These are phyloP conservation scores for Lamellibrachia columna DNA, from an alignment of 2,888 invertebrate genomes.

Conservation along the genomic window DNA sequence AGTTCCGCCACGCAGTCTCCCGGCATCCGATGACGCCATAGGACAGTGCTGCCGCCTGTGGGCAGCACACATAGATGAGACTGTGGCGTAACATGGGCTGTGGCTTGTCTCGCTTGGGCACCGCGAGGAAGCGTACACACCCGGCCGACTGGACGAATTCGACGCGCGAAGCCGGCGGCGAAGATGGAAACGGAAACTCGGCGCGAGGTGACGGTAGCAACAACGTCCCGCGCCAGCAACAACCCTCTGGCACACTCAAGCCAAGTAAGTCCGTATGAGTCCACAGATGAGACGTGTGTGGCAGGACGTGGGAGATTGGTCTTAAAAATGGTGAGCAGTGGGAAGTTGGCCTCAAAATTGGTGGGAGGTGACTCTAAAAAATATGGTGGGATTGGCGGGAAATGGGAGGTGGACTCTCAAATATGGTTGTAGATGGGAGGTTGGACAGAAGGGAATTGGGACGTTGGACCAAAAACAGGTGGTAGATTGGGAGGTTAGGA, in stretches of 20 bases:
- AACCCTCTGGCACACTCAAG: neutral
- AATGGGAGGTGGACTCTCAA: no score
- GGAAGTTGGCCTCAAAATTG: no score
- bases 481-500: no score
- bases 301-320: no score
- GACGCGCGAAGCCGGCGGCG: neutral
- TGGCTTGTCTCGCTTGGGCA: neutral
- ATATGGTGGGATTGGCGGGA: no score
- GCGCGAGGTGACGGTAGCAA: neutral
- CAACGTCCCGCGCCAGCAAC: neutral
- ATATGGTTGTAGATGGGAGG: no score
- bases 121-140: conserved; percentile 16
- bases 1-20: neutral
- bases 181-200: neutral
- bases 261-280: neutral
- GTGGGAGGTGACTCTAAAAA: no score
- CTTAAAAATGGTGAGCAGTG: no score
- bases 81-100: neutral
- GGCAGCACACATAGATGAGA: conserved; percentile 12
- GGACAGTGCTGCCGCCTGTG: neutral
- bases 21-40: neutral
- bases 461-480: no score
- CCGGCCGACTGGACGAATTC: neutral
- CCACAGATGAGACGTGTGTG: neutral
- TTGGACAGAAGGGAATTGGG: no score